phyloP scores from a whole-genome alignment of 2,888 invertebrate species.

The Synergus itoensis region DNA sequence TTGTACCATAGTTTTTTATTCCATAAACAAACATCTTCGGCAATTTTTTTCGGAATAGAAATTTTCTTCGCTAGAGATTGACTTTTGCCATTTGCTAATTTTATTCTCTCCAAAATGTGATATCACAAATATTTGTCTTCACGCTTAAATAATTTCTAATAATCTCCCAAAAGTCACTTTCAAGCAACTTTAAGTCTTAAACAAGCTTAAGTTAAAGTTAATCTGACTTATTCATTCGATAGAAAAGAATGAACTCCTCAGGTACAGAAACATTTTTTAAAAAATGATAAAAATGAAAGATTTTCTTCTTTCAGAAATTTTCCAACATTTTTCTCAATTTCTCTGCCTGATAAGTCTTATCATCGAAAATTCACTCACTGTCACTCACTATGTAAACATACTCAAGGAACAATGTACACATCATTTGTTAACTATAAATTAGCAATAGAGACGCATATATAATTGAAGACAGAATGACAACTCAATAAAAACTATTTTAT shows the following conservation, averaged over 20 bases:
- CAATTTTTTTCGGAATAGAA: neutral
- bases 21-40: neutral
- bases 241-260: neutral
- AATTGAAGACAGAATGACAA: no score
- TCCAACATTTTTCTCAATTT: constrained; percentile 18
- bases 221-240: neutral
- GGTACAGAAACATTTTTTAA: neutral
- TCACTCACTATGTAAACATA: neutral
- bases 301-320: neutral
- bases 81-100: neutral
- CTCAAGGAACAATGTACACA: constrained; percentile 6
- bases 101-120: neutral
- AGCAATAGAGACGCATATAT: neutral
- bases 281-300: neutral
- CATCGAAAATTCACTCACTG: neutral
- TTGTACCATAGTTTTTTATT: neutral
- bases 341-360: constrained; percentile 10
- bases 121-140: constrained; percentile 5
- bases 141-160: neutral
- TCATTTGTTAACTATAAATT: neutral
- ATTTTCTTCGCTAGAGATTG: constrained; percentile 9
- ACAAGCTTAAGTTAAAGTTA: neutral
- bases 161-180: neutral
- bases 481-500: no score
- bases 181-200: neutral